Evolutionary conservation across 2,113 vertebrate species (phyloP).

Genomic region (Benitochromis conjunctus): DNA sequence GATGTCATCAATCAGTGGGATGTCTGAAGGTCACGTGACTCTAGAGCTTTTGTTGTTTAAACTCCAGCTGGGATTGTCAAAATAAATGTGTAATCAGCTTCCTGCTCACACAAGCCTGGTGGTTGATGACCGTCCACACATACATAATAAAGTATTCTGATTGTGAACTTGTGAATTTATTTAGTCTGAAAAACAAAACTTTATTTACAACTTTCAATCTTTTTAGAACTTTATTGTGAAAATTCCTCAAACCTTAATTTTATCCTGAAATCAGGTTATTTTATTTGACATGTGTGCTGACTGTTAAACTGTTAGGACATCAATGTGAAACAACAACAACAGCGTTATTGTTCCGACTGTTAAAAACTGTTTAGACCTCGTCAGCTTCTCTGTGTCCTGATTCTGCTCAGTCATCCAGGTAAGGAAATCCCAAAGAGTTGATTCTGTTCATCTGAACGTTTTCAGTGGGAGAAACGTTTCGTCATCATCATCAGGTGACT

Average conservation of each 20-base stretch:
- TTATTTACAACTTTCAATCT: background rate
- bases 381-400: too few species aligned
- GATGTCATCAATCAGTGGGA: background rate
- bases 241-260: background rate
- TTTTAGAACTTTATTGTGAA: background rate
- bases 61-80: background rate
- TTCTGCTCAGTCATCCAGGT: too few species aligned
- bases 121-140: background rate
- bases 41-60: background rate
- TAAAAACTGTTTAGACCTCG: background rate
- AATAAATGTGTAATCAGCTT: background rate
- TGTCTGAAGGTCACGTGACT: background rate
- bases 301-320: too few species aligned
- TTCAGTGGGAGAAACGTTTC: too few species aligned
- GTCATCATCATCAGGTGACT: too few species aligned
- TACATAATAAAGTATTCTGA: background rate
- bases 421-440: too few species aligned
- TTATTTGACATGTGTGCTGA: background rate
- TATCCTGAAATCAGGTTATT: background rate
- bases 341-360: background rate
- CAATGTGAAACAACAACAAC: accelerated
- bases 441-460: too few species aligned
- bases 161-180: background rate
- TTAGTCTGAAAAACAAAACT: background rate
- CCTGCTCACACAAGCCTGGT: background rate